These are phyloP conservation scores for Labia minor DNA, from an alignment of 2,888 invertebrate species.

Conservation along the genomic window DNA sequence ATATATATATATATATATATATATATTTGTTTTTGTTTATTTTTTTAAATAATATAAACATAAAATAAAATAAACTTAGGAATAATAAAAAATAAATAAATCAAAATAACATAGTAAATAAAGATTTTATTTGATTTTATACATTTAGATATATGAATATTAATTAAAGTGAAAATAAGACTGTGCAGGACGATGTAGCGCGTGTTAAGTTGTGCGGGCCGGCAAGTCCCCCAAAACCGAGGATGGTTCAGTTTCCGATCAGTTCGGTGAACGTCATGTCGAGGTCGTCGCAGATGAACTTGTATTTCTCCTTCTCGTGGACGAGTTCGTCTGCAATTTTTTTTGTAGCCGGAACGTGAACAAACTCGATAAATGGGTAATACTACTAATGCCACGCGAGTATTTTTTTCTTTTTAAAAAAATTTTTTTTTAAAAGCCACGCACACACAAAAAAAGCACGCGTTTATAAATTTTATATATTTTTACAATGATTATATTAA, in stretches of 20 bases:
- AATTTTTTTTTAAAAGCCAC: not conserved
- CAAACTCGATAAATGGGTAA: not conserved
- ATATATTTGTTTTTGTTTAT: slow-evolving; percentile 18
- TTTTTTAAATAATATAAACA: slow-evolving; percentile 20
- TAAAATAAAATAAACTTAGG: slow-evolving; percentile 20
- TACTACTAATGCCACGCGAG: not conserved
- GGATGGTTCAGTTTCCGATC: slow-evolving; percentile 55
- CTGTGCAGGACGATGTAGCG: not conserved
- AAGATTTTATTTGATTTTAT: slow-evolving; percentile 24
- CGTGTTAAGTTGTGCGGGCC: not conserved
- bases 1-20: not conserved
- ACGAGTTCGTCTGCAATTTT: slow-evolving; percentile 45
- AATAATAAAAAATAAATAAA: slow-evolving; percentile 21
- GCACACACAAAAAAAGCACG: not conserved
- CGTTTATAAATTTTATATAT: too few species aligned
- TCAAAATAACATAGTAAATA: slow-evolving; percentile 23
- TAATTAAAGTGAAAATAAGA: not conserved
- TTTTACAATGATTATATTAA: too few species aligned
- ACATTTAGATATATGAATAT: slow-evolving; percentile 13
- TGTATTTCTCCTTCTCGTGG: slow-evolving; percentile 65
- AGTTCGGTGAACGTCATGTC: slow-evolving; percentile 64
- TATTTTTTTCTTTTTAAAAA: not conserved
- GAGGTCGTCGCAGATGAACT: slow-evolving; percentile 64
- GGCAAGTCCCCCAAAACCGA: slow-evolving; percentile 15
- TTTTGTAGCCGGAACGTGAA: slow-evolving; percentile 13